A percentile compares a stretch with the other conserved stretches of the same genome.
Conservation (phyloP, 2,888 invertebrate genomes). For the Anorthoa munda region DNA sequence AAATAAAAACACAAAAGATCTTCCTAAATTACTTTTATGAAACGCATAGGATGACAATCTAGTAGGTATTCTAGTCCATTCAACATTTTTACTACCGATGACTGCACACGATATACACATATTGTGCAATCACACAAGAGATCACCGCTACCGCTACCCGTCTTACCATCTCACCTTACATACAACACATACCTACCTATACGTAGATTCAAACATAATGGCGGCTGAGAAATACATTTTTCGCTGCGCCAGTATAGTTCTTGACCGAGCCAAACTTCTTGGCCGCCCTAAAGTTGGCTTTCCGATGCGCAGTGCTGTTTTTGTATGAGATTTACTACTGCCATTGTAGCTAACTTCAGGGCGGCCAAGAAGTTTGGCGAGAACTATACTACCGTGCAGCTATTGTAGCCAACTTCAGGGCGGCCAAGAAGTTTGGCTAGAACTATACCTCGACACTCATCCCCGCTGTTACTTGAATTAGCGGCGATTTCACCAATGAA, state of each 20-base stretch:
- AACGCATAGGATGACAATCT: neutral
- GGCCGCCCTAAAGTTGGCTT: too few relatives aligned
- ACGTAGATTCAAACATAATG: neutral
- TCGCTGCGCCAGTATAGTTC: neutral
- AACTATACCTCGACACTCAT: too few relatives aligned
- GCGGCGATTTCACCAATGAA: too few relatives aligned
- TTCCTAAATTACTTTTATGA: constrained; percentile 1
- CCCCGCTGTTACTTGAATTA: neutral
- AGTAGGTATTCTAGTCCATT: constrained; percentile 13
- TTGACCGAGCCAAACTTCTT: too few relatives aligned
- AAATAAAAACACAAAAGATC: neutral
- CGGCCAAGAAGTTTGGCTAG: too few relatives aligned
- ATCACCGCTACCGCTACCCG: constrained; percentile 61
- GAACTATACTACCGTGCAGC: too few relatives aligned
- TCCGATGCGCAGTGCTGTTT: too few relatives aligned
- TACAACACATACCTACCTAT: constrained; percentile 23
- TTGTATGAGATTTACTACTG: too few relatives aligned
- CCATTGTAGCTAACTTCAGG: too few relatives aligned
- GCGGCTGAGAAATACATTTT: neutral
- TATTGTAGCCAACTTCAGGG: too few relatives aligned
- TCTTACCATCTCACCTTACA: constrained; percentile 59
- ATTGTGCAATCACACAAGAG: constrained; percentile 31
- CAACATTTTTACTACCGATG: constrained; percentile 30
- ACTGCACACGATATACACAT: constrained; percentile 1
- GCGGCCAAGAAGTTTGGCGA: too few relatives aligned